phyloP scores from a whole-genome alignment of 2,113 vertebrate genomes.

The Mesocricetus auratus region DNA sequence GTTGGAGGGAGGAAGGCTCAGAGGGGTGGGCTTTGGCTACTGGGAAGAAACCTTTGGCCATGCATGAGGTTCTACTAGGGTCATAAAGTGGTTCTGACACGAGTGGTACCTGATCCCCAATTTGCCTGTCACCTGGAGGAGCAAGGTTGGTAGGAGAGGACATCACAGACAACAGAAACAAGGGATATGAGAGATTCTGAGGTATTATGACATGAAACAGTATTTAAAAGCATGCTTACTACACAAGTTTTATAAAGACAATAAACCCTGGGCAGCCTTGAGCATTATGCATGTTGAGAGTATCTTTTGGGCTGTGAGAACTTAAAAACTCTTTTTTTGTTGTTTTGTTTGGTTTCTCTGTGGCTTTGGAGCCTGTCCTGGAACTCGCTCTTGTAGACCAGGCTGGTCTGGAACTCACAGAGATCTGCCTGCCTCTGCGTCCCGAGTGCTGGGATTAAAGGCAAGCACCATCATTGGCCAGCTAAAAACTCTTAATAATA shows the following conservation, averaged over 20 bases:
- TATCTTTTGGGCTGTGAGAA: neutral
- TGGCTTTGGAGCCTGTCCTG: too few relatives aligned
- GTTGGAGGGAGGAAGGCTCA: neutral
- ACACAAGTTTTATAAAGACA: neutral
- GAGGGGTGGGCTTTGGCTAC: neutral
- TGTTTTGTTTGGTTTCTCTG: too few relatives aligned
- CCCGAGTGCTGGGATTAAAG: too few relatives aligned
- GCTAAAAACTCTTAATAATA: neutral
- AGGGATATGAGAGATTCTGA: slow-evolving; percentile 4
- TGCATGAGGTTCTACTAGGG: neutral
- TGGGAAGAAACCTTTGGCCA: neutral
- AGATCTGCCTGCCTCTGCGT: too few relatives aligned
- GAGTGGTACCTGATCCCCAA: neutral
- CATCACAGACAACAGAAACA: neutral
- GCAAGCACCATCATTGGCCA: too few relatives aligned
- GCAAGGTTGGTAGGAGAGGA: neutral
- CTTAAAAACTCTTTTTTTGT: neutral
- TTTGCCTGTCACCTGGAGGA: neutral
- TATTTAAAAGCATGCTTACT: neutral
- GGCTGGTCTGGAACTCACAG: too few relatives aligned
- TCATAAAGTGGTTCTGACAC: neutral
- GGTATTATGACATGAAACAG: neutral
- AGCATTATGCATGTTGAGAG: neutral
- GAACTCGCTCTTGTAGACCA: too few relatives aligned
- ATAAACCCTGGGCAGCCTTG: neutral